Evolutionary conservation across 2,797 vertebrate species (phyloP).

Genomic region (Coilia nasus): DNA sequence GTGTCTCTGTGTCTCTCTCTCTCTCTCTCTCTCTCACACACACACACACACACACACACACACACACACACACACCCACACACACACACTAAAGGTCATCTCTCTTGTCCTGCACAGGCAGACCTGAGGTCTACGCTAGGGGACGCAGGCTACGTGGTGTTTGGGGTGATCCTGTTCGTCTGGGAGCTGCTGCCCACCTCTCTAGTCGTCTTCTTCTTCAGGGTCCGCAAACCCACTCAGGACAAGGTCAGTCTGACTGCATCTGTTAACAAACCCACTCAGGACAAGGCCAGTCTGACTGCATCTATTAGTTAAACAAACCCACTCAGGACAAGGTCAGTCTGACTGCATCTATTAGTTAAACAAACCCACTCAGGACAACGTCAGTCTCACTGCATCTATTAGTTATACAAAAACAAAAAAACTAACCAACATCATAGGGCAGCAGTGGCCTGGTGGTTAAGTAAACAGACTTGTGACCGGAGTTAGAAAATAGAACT

Average conservation of each 20-base stretch:
- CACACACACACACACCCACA: background rate
- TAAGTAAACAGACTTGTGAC: too few species aligned
- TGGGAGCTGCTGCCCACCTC: slow-evolving; percentile 96
- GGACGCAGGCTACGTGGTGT: slow-evolving; percentile 88
- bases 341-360: too few species aligned
- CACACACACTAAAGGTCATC: background rate
- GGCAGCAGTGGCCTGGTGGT: too few species aligned
- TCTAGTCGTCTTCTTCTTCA: slow-evolving; percentile 93
- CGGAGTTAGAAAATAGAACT: too few species aligned
- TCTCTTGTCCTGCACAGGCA: slow-evolving; percentile 75
- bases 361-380: background rate
- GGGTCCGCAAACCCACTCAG: slow-evolving; percentile 85
- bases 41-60: background rate
- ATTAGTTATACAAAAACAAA: too few species aligned
- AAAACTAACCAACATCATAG: too few species aligned
- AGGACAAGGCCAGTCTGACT: too few species aligned
- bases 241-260: slow-evolving; percentile 79
- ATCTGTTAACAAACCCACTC: too few species aligned
- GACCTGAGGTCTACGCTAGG: slow-evolving; percentile 90
- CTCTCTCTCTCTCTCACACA: background rate
- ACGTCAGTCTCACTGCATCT: background rate
- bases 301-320: too few species aligned
- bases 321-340: background rate
- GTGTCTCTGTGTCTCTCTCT: too few species aligned
- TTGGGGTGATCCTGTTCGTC: slow-evolving; percentile 90